Conservation (phyloP, 2,797 vertebrate genomes). For the Sebastes kiyomatsui region DNA sequence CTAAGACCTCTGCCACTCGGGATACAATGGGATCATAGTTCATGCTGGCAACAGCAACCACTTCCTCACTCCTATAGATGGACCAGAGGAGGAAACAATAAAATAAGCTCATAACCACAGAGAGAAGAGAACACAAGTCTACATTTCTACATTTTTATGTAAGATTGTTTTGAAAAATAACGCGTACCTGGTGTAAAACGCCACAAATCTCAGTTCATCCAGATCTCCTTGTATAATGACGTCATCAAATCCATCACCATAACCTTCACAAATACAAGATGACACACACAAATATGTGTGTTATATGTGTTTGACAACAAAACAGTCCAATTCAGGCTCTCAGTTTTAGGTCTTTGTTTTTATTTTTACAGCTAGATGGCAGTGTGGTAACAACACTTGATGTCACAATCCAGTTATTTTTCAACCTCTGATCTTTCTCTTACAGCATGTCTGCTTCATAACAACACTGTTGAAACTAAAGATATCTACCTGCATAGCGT, state of each 20-base stretch:
- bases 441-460: background rate
- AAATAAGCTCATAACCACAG: background rate
- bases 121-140: background rate
- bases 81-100: constrained; percentile 36
- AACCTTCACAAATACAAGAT: constrained; percentile 82
- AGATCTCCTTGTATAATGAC: constrained; percentile 98
- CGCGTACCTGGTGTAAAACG: constrained; percentile 95
- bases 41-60: constrained; percentile 97
- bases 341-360: background rate
- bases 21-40: constrained; percentile 99
- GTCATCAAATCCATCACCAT: constrained; percentile 97
- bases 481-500: constrained; percentile 88
- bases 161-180: background rate
- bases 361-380: constrained; percentile 60
- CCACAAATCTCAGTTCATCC: constrained; percentile 97
- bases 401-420: background rate
- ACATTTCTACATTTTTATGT: background rate
- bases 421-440: background rate
- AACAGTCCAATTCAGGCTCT: background rate
- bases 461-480: background rate
- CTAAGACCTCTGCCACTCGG: constrained; percentile 95
- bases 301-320: background rate
- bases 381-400: constrained; percentile 26
- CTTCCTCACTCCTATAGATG: constrained; percentile 91
- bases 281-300: background rate